Base-by-base conservation (phyloP, 2,113 vertebrate species). In the Tyrannus savana region DNA sequence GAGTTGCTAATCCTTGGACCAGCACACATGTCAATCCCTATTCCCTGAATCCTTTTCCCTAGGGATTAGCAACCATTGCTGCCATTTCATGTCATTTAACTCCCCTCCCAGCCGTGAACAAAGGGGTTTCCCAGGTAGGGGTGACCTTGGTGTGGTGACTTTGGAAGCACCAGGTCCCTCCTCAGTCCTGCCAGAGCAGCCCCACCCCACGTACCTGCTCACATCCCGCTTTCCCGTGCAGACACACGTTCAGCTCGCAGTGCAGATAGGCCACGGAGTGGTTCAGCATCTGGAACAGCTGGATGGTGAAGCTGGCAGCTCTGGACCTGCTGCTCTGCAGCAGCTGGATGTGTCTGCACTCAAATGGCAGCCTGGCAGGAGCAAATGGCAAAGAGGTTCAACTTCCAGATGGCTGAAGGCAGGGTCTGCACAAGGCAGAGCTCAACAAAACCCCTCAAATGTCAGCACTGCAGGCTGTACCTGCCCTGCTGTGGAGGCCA, bases 201-300 rank as follows among this genome's bases (percentile, higher is more conserved):
- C 4, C 30, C 4, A 2, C 6, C 27, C 37, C 53, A 14, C 58
- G 25, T 96, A 98, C 98, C 98, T 97, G 97, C 73, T 98, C 94
- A 53, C 98, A 98, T 6, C 94, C 97, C 14, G 92, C 56, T 59
- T 46, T 75, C 92, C 94, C 97, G 6, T 44, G 98, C 84, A 94
- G 95, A 64, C 98, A 98, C 76, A 98, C 55, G 15, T 91, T 94
- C 59, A 98, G 97, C 97, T 98, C 96, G 44, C 98, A 98, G 97
- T 98, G 98, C 93, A 98, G 79, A 94, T 98, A 98, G 76, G 95
- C 98, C 59, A 92, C 69, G 0, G 98, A 98, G 94, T 97, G 98
- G 96, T 98, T 98, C 96, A 98, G 98, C 98, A 98, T 98, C 96
- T 98, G 98, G 96, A 98, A 98, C 88, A 98, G 98, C 97, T 97